Base-by-base conservation (phyloP, 2,888 invertebrate genomes). In the Tanytarsus gracilentus region DNA sequence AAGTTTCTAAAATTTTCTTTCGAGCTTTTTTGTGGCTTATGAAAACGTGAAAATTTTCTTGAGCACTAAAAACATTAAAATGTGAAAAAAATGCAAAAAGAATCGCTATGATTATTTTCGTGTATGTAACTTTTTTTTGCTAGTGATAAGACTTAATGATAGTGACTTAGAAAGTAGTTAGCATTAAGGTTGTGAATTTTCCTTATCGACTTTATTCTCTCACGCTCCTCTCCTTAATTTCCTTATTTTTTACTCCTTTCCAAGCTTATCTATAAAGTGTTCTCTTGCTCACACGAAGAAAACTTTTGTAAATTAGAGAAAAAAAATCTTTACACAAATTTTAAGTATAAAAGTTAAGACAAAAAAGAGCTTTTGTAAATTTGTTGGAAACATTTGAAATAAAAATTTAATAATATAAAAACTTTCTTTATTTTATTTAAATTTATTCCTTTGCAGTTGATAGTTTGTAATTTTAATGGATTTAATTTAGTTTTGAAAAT, bases 31-130 rank as follows among this genome's bases (percentile, higher is more conserved):
- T 44, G 23, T 44, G 44, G 44, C 44, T 44, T 40, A n/a, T n/a
- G n/a, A n/a, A n/a, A 40, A 40, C 40, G 40, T 40, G 40, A 40
- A 33, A 33, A 2, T 5, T 4, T 33, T 2, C n/a, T 11, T 11
- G 6, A 33, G 6, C 9, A n/a, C 9, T 3, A 21, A 44, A 44
- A 44, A 44, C n/a, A n/a, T n/a, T n/a, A 44, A 44, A 18, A 18
- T 44, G 44, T 44, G 44, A 44, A 44, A 44, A n/a, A 40, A 44
- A 44, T 44, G 44, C 44, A 44, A 51, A 27, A 44, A 44, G 44
- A 51, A 51, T 29, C 51, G 51, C 51, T 51, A 51, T 51, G 51
- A 51, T 51, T n/a, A n/a, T n/a, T 44, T 51, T 51, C 29, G 51
- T 30, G 51, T 51, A 29, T 51, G 51, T 51, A 51, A 50, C 25